These are phyloP conservation scores for Catharus bicknelli DNA, from an alignment of 2,113 vertebrate genomes.

Conservation along the genomic window DNA sequence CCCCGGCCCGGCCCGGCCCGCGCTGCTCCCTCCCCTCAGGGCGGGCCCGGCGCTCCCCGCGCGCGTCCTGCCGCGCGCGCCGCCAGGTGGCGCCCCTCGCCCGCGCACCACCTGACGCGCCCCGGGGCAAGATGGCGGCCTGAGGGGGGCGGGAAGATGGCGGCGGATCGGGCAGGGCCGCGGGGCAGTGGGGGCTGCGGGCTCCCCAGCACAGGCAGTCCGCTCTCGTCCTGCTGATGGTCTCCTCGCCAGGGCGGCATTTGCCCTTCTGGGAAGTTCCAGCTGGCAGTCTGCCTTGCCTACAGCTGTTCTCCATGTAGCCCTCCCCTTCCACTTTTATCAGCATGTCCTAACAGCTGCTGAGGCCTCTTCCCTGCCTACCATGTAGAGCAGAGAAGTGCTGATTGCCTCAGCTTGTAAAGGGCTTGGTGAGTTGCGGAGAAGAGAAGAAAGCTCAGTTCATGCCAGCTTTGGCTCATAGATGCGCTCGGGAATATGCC, in stretches of 20 bases:
- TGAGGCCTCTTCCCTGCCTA: background rate
- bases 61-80: background rate
- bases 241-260: too few relatives aligned
- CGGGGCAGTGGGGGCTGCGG: accelerated
- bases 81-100: conserved; percentile 25
- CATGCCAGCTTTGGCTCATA: accelerated
- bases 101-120: too few relatives aligned
- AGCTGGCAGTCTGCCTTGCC: background rate
- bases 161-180: accelerated
- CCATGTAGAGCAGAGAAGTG: accelerated
- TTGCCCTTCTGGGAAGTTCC: background rate
- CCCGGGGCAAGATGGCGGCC: background rate
- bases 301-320: background rate
- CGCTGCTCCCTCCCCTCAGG: background rate
- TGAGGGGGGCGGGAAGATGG: background rate
- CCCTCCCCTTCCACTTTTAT: background rate
- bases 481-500: accelerated
- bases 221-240: accelerated
- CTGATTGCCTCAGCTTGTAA: background rate
- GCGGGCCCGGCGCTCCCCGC: background rate
- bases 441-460: background rate
- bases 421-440: background rate
- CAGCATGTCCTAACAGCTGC: background rate
- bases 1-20: too few relatives aligned
- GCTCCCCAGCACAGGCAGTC: accelerated